Conservation (phyloP, 2,888 invertebrate genomes). For the Drosophila borborema region DNA sequence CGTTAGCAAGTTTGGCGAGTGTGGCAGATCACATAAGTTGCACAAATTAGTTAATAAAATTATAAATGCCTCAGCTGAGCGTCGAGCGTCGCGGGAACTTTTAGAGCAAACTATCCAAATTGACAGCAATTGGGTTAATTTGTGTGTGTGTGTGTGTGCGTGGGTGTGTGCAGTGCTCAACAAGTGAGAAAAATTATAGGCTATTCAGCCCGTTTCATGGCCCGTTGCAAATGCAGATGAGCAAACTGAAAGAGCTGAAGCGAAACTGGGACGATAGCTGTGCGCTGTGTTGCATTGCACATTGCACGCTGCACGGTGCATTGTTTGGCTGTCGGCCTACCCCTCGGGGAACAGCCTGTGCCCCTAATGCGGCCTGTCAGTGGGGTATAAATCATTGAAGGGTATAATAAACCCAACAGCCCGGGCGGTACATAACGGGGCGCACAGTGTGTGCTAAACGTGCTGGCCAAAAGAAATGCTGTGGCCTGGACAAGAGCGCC, state of each 20-base stretch:
- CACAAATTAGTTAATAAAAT: conserved; percentile 30
- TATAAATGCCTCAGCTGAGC: conserved; percentile 18
- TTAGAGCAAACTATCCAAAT: background rate
- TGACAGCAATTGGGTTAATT: conserved; percentile 14
- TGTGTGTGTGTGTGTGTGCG: background rate
- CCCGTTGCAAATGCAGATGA: conserved; percentile 37
- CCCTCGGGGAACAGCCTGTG: conserved; percentile 27
- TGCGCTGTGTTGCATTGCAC: conserved; percentile 12
- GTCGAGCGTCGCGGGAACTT: conserved; percentile 9
- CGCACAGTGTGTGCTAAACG: conserved; percentile 27
- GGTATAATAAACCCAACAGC: conserved; percentile 67
- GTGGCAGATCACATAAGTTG: background rate
- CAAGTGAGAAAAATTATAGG: conserved; percentile 42
- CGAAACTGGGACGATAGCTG: conserved; percentile 40
- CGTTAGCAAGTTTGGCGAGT: background rate
- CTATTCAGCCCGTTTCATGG: conserved; percentile 13
- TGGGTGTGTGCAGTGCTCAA: conserved; percentile 32
- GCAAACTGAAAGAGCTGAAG: conserved; percentile 33
- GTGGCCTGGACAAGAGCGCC: conserved; percentile 6
- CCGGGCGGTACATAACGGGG: conserved; percentile 34
- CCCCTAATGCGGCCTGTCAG: conserved; percentile 53
- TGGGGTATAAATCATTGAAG: conserved; percentile 63
- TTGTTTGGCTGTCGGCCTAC: conserved; percentile 4
- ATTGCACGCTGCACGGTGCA: conserved; percentile 3
- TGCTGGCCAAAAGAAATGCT: conserved; percentile 26